phyloP scores from a whole-genome alignment of 2,113 vertebrate genomes.

The Mobula birostris region DNA sequence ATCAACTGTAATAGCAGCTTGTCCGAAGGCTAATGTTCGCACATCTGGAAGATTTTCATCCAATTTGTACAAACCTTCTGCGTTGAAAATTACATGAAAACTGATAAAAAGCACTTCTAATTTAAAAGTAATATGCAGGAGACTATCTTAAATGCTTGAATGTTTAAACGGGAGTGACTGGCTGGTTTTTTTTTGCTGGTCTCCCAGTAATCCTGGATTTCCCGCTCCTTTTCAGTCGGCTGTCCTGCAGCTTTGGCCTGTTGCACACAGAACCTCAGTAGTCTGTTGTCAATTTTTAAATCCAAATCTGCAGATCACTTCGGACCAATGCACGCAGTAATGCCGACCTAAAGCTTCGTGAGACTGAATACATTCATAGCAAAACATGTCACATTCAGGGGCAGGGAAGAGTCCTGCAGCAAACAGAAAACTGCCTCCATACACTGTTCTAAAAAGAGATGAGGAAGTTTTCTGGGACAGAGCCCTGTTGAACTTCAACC shows the following conservation, averaged over 20 bases:
- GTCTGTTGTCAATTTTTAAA: background rate
- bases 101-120: background rate
- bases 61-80: background rate
- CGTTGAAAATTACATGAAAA: background rate
- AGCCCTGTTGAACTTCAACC: slow-evolving; percentile 23
- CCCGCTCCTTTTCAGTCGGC: background rate
- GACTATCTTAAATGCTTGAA: background rate
- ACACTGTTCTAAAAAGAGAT: background rate
- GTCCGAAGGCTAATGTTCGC: background rate
- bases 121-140: background rate
- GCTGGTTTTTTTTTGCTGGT: background rate
- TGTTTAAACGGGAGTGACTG: background rate
- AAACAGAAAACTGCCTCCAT: background rate
- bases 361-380: slow-evolving; percentile 35
- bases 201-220: background rate
- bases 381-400: slow-evolving; percentile 20
- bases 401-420: background rate
- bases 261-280: background rate
- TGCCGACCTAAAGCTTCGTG: background rate
- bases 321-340: background rate
- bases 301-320: slow-evolving; percentile 14
- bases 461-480: slow-evolving; percentile 21
- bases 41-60: background rate
- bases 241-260: background rate
- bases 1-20: background rate